These are phyloP conservation scores for Metallyticus violacea DNA, from an alignment of 2,888 invertebrate species.

Conservation along the genomic window DNA sequence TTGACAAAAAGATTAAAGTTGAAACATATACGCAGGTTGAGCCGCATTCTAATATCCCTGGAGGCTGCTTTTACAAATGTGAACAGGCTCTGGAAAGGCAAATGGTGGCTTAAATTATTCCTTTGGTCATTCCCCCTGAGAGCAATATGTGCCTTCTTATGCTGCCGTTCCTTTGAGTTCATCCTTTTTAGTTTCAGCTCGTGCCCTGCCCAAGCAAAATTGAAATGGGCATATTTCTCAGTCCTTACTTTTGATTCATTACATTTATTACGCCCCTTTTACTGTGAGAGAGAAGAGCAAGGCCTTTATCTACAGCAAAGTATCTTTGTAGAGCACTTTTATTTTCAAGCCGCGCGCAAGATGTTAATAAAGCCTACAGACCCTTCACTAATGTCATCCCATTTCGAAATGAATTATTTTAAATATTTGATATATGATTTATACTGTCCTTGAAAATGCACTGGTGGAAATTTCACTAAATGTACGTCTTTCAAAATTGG, in stretches of 20 bases:
- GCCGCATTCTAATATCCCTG: not conserved
- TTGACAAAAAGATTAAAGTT: not conserved
- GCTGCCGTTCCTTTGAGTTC: not conserved
- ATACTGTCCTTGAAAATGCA: no score
- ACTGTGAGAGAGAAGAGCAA: not conserved
- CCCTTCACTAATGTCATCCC: no score
- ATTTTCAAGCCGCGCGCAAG: no score
- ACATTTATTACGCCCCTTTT: not conserved
- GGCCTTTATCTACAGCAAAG: not conserved
- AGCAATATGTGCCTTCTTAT: not conserved
- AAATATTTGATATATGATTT: no score
- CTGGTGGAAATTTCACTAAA: no score
- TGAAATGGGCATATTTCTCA: not conserved
- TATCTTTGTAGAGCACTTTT: no score
- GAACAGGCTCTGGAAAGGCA: not conserved
- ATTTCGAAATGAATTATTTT: no score
- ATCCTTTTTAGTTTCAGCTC: not conserved
- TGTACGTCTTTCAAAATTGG: no score
- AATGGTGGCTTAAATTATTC: not conserved
- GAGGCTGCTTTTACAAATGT: not conserved
- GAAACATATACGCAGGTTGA: not conserved
- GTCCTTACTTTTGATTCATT: not conserved
- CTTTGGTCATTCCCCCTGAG: not conserved
- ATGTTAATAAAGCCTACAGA: no score
- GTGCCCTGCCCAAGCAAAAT: not conserved